Percentiles rank a stretch among this genome's conserved stretches.
Evolutionary conservation across 2,888 invertebrate species (phyloP).

Genomic region (Sclerodermus sp.): DNA sequence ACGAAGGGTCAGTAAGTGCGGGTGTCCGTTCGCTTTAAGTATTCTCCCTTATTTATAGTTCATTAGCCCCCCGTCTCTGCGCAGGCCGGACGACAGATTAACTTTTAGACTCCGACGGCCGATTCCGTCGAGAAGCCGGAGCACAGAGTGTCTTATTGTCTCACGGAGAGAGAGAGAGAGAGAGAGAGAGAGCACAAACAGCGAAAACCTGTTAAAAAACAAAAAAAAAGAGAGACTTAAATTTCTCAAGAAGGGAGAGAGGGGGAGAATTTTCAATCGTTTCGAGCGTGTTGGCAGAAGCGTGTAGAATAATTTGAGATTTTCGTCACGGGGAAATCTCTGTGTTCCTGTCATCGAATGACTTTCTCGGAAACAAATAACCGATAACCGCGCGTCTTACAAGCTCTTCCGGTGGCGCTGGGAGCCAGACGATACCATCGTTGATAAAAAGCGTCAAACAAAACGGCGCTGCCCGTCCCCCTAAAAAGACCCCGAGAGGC

Average conservation of each 20-base stretch:
- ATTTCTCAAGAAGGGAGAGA: too few relatives aligned
- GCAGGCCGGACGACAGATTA: slow-evolving; percentile 36
- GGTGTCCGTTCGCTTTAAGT: slow-evolving; percentile 34
- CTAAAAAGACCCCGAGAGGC: too few relatives aligned
- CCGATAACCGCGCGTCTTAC: slow-evolving; percentile 28
- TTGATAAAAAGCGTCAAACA: slow-evolving; percentile 30
- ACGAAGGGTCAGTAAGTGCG: slow-evolving; percentile 48
- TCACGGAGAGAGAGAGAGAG: background rate
- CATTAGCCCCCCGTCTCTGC: slow-evolving; percentile 39
- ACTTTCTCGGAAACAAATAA: slow-evolving; percentile 20
- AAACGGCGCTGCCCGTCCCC: too few relatives aligned
- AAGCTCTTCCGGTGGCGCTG: slow-evolving; percentile 34
- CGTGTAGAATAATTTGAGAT: too few relatives aligned
- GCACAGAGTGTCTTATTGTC: background rate
- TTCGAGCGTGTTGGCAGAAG: too few relatives aligned
- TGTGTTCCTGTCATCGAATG: background rate
- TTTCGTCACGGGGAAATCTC: too few relatives aligned
- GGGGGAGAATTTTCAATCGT: too few relatives aligned
- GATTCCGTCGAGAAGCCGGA: background rate
- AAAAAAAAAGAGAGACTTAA: too few relatives aligned
- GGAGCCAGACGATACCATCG: slow-evolving; percentile 27
- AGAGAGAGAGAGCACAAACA: too few relatives aligned
- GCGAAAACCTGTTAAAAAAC: too few relatives aligned
- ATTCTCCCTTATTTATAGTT: slow-evolving; percentile 47
- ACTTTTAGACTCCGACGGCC: slow-evolving; percentile 13